Evolutionary conservation across 2,888 invertebrate species (phyloP), one percentile per base, ranked within the genome.

Genomic region (Megaustenia siamemsis): DNA sequence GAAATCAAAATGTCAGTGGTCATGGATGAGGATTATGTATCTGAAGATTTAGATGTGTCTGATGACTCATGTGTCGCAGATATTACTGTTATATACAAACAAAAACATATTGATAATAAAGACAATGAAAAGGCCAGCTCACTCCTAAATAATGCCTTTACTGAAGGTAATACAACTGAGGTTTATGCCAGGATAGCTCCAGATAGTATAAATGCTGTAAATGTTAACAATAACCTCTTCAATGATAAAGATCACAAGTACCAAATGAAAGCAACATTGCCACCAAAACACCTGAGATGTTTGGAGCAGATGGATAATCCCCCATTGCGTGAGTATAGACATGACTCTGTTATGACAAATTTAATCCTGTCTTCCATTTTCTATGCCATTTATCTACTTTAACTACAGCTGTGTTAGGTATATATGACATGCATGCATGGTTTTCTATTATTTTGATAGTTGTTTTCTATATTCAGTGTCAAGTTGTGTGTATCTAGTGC

Each of bases 281-380:
- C 56, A 40, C 78, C 78, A 5, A 68, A 68, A 28, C 66, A 76
- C 49, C 56, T 84, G 38, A 49, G 68, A 12, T 81, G 76, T 56
- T 49, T 84, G 43, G 84, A 84, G 45, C 80, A n/a, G 21, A 84
- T 81, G 80, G 84, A 66, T 28, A 81, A 84, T 53, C 76, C 80
- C 18, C 38, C 18, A 10, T 35, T 84, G 32, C 80, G 84, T 84
- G 63, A 84, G 84, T 81, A 68, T 45, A 15, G 21, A 6, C 15
- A 53, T 75, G 15, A 15, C 38, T 21, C 38, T 68, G 5, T 32
- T n/a, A 21, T 12, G 6, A n/a, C n/a, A 21, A 6, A 6, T 60
- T 10, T 49, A 12, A 12, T 10, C n/a, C n/a, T n/a, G n/a, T n/a
- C n/a, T n/a, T n/a, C n/a, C 49, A 12, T 49, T 49, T 49, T 12